These are phyloP conservation scores for Pristis pectinata DNA, from an alignment of 2,797 vertebrate genomes.

Conservation along the genomic window DNA sequence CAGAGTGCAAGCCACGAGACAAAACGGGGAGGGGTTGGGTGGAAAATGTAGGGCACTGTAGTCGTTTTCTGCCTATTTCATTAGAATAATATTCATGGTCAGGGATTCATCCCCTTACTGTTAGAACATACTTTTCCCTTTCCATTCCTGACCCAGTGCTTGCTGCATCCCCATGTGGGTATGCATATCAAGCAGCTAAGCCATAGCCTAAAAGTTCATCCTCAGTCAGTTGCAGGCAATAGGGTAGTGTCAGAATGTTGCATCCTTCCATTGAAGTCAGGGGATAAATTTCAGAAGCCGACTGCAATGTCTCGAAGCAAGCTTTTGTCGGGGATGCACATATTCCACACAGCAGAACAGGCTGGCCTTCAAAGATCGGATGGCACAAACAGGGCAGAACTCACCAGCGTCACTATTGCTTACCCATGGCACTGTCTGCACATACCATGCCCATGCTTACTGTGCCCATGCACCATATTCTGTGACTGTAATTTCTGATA, in stretches of 20 bases:
- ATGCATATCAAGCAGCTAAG: neutral
- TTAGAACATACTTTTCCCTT: neutral
- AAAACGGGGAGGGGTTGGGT: neutral
- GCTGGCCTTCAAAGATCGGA: neutral
- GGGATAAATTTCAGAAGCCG: too few species aligned
- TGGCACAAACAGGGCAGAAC: neutral
- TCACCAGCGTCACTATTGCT: neutral
- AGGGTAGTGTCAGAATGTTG: neutral
- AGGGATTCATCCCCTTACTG: neutral
- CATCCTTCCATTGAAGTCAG: neutral
- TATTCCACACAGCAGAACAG: neutral
- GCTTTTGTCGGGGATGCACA: too few species aligned
- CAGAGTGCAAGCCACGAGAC: neutral
- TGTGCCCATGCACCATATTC: neutral
- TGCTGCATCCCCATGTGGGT: neutral
- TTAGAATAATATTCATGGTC: neutral
- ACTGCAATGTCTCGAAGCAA: too few species aligned
- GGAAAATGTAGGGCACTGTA: neutral
- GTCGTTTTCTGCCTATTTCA: neutral
- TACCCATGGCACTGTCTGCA: neutral
- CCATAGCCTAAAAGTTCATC: too few species aligned
- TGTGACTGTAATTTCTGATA: neutral
- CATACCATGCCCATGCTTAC: neutral
- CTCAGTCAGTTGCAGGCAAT: too few species aligned
- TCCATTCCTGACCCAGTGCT: neutral